Evolutionary conservation across 2,888 invertebrate genomes (phyloP), one percentile per base, ranked within the genome.

Genomic region (Acleris literana): DNA sequence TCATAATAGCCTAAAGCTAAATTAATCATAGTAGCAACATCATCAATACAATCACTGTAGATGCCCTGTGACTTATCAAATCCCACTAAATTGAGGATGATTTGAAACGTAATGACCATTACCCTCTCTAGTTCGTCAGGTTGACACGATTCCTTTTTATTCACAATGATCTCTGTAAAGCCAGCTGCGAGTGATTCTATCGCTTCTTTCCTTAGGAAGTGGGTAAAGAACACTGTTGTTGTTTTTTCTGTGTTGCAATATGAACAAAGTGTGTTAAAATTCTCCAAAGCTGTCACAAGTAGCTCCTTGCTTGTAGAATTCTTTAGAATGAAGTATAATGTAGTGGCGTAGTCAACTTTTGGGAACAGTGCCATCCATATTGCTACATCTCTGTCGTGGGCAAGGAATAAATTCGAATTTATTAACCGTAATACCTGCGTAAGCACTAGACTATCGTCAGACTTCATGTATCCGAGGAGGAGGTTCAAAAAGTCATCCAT

Each of bases 371-470:
- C 80, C 78, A 94, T 90, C 90, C 92, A 93, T 72, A 82, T 75
- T 46, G 82, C 77, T 52, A 93, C 82, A 69, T 94, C 85, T 63
- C 90, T 81, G 3, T 83, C 81, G 65, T 88, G 80, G 1, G 86
- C 81, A 20, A 82, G 69, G 74, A 92, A 93, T 22, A 94, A 79
- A 71, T 94, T 88, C n/a, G 94, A 90, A 69, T 93, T 93, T 61
- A 96, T 87, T 46, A 97, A 88, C 33, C 96, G 93, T 81, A 97
- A 93, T 59, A 97, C 82, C 87, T 97, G 96, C 48, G 96, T 93
- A 4, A 97, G 87, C 22, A 96, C 94, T 55, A 95, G 93, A 20
- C 95, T 93, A 82, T 98, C 97, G 68, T 95, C 94, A 58, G 94
- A 94, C 52, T 93, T 87, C 59, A 94, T 85, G 74, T 94, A 88